Evolutionary conservation across 2,888 invertebrate species (phyloP).

Genomic region (Julus scanicus): DNA sequence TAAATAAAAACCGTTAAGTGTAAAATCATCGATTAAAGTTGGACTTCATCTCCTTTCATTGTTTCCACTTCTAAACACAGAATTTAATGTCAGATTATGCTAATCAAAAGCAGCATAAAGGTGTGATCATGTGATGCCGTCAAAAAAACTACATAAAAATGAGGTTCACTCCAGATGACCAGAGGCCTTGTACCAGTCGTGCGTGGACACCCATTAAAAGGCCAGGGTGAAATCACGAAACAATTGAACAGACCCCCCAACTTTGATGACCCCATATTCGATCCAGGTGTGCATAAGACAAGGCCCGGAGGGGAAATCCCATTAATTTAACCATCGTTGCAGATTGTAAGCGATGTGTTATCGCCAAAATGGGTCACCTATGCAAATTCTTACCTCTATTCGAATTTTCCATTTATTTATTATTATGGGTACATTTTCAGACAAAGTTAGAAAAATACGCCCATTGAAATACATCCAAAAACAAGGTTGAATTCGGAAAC

Average conservation of each 20-base stretch:
- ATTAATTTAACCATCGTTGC: neutral
- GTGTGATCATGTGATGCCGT: too few species aligned
- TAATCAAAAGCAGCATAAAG: neutral
- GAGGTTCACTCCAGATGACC: neutral
- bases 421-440: neutral
- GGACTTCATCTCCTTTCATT: neutral
- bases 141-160: neutral
- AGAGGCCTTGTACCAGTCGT: slow-evolving; percentile 22
- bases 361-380: slow-evolving; percentile 33
- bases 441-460: neutral
- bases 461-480: neutral
- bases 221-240: slow-evolving; percentile 20
- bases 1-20: too few species aligned
- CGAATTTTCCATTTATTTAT: neutral
- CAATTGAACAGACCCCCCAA: neutral
- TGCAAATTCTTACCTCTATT: neutral
- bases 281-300: neutral
- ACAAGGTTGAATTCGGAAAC: neutral
- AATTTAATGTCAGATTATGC: neutral
- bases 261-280: slow-evolving; percentile 19
- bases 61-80: neutral
- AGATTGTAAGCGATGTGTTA: neutral
- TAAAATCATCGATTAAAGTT: neutral
- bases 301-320: slow-evolving; percentile 16
- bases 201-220: slow-evolving; percentile 18